Evolutionary conservation across 2,888 invertebrate genomes (phyloP).

Genomic region (Eilema sororculum): DNA sequence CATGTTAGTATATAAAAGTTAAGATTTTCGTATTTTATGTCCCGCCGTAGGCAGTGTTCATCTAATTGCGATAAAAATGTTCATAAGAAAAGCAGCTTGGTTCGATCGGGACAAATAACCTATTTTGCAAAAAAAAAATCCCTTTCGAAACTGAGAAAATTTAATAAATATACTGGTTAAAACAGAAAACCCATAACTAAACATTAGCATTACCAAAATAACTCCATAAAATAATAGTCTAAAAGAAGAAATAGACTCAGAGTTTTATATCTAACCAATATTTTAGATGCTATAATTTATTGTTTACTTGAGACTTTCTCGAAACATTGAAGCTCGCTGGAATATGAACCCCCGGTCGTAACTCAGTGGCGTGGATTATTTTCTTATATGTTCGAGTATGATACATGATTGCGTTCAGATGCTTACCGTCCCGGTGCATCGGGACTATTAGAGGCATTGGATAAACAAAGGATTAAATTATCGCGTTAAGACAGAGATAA

Average conservation of each 20-base stretch:
- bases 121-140: not conserved
- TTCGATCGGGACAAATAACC: not conserved
- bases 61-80: not conserved
- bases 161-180: not conserved
- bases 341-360: conserved; percentile 68
- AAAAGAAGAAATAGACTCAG: conserved; percentile 24
- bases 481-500: conserved; percentile 83
- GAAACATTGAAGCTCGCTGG: conserved; percentile 68
- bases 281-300: conserved; percentile 61
- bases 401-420: conserved; percentile 78
- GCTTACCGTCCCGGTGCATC: conserved; percentile 74
- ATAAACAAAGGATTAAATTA: conserved; percentile 86
- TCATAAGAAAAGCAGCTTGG: no score
- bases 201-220: not conserved
- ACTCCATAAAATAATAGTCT: not conserved
- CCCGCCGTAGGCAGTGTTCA: no score
- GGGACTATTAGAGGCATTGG: conserved; percentile 82
- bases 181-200: not conserved
- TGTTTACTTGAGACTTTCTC: conserved; percentile 55
- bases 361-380: conserved; percentile 80
- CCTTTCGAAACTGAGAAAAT: not conserved
- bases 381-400: conserved; percentile 78
- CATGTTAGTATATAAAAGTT: no score
- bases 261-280: conserved; percentile 44
- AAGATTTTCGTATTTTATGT: no score